phyloP scores from a whole-genome alignment of 2,113 vertebrate genomes.

The Oncorhynchus kisutch region DNA sequence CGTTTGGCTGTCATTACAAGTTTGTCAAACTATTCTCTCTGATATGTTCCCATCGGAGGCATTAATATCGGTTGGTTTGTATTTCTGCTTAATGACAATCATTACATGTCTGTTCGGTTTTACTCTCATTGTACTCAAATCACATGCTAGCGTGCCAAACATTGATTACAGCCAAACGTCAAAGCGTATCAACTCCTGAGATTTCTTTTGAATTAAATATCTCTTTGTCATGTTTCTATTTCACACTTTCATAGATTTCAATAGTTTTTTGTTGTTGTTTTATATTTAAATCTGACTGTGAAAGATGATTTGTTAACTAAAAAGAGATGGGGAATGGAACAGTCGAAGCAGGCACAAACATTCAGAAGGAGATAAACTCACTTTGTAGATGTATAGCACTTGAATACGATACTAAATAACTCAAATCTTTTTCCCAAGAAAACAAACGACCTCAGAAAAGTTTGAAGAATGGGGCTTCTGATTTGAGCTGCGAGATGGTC shows the following conservation, averaged over 20 bases:
- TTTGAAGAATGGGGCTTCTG: conserved; percentile 47
- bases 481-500: conserved; percentile 35
- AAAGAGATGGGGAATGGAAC: conserved; percentile 9
- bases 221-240: conserved; percentile 30
- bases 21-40: conserved; percentile 63
- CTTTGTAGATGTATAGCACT: conserved; percentile 46
- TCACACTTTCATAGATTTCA: conserved; percentile 49
- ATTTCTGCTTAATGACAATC: conserved; percentile 64
- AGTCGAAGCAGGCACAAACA: neutral
- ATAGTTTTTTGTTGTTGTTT: conserved; percentile 11
- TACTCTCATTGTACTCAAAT: conserved; percentile 59
- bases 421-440: conserved; percentile 6
- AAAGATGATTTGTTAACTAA: conserved; percentile 47
- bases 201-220: conserved; percentile 46
- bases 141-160: conserved; percentile 58
- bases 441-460: conserved; percentile 1
- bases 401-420: conserved; percentile 35
- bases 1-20: conserved; percentile 68
- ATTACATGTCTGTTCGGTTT: conserved; percentile 49
- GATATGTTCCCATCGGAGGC: conserved; percentile 56
- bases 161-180: conserved; percentile 65
- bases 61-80: conserved; percentile 39
- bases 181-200: conserved; percentile 44
- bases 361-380: conserved; percentile 29
- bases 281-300: conserved; percentile 36